Evolutionary conservation across 1,140 invertebrate species (phyloP).

Genomic region (Chrysomallon squamiferum): DNA sequence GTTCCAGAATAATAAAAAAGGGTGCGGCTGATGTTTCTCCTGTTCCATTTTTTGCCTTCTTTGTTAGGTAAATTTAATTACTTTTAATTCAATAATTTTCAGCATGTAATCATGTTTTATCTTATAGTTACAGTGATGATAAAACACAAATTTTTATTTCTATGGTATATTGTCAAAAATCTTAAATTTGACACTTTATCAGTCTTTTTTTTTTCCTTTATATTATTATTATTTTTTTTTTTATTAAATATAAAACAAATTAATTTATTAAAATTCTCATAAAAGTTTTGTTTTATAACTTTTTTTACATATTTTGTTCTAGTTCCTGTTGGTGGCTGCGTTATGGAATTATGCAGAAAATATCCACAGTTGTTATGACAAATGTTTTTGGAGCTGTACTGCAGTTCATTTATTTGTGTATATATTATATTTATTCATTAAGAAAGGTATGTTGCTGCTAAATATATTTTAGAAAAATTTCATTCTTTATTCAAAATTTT

Average conservation of each 20-base stretch:
- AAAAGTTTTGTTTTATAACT: too few relatives aligned
- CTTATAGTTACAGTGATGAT: too few relatives aligned
- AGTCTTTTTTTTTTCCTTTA: too few relatives aligned
- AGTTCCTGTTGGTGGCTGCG: conserved; percentile 19
- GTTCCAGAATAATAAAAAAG: conserved; percentile 17
- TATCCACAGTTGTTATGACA: conserved; percentile 11
- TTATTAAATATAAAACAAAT: too few relatives aligned
- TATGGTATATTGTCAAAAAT: too few relatives aligned
- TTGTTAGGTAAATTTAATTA: conserved; percentile 16
- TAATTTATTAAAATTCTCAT: too few relatives aligned
- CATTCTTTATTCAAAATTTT: too few relatives aligned
- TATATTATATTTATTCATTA: conserved; percentile 19
- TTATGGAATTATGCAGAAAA: conserved; percentile 17
- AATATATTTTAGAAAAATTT: too few relatives aligned
- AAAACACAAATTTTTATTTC: too few relatives aligned
- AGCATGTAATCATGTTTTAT: neutral
- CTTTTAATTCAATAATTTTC: neutral
- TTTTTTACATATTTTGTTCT: conserved; percentile 8
- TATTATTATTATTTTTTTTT: too few relatives aligned
- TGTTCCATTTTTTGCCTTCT: conserved; percentile 19
- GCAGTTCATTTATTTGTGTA: conserved; percentile 20
- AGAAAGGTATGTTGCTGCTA: conserved; percentile 19
- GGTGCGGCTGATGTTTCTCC: conserved; percentile 17
- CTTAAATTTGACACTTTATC: too few relatives aligned
- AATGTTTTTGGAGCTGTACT: conserved; percentile 11